A percentile compares a stretch with the other conserved stretches of the same genome.
These are phyloP conservation scores for Macroglossus sobrinus DNA, from an alignment of 2,113 vertebrate species.

Conservation along the genomic window DNA sequence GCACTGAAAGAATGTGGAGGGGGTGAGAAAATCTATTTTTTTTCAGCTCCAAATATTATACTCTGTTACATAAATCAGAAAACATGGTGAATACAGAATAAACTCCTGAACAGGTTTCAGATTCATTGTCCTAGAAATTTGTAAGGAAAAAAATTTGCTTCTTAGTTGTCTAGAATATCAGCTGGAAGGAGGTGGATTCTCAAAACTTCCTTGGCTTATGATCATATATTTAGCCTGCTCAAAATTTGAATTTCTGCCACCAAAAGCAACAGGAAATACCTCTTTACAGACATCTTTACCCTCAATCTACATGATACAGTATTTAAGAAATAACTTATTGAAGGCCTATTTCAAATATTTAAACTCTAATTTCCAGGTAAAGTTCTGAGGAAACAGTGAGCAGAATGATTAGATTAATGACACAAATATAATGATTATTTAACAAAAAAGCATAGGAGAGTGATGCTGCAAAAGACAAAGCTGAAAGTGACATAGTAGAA, in stretches of 20 bases:
- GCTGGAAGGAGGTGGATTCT: background rate
- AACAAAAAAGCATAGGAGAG: background rate
- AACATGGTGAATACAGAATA: background rate
- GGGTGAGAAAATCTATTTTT: background rate
- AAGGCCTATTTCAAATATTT: background rate
- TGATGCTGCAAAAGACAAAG: background rate
- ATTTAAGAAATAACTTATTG: background rate
- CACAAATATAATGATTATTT: background rate
- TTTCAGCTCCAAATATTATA: slow-evolving; percentile 9
- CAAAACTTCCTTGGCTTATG: background rate
- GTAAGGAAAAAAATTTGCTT: background rate
- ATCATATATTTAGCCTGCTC: background rate
- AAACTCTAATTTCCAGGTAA: background rate
- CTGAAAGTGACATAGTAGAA: background rate
- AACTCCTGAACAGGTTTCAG: background rate
- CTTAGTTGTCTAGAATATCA: background rate
- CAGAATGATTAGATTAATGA: background rate
- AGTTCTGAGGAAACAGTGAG: background rate
- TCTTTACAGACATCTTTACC: background rate
- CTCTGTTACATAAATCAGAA: background rate
- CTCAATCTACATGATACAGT: background rate
- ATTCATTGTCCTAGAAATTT: background rate
- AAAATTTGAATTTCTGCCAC: background rate
- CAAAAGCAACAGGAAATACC: background rate
- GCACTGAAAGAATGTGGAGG: background rate